These are phyloP conservation scores for Oreochromis aureus DNA, from an alignment of 2,113 vertebrate genomes.

Conservation along the genomic window DNA sequence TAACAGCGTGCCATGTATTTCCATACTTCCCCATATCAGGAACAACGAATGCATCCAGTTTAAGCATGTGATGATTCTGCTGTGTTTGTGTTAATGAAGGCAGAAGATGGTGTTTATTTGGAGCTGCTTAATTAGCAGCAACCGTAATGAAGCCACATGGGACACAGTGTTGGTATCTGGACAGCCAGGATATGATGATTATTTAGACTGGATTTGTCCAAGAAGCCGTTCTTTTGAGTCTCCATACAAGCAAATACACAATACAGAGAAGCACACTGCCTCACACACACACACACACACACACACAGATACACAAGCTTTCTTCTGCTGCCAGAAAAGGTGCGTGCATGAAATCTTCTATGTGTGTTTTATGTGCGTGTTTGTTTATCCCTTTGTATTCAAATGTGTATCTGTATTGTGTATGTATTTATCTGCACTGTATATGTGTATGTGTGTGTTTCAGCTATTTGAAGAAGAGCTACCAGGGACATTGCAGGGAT, in stretches of 20 bases:
- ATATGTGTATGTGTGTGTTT: neutral
- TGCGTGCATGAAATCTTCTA: neutral
- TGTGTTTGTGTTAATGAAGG: conserved; percentile 67
- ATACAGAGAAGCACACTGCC: neutral
- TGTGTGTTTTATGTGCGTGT: neutral
- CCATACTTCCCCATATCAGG: conserved; percentile 11
- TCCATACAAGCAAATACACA: conserved; percentile 2
- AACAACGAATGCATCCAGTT: conserved; percentile 44
- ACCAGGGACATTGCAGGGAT: neutral
- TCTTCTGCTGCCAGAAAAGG: conserved; percentile 39
- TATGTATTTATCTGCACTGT: neutral
- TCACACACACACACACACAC: neutral
- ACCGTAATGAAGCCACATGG: conserved; percentile 71
- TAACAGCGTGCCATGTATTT: conserved; percentile 3
- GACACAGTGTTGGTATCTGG: conserved; percentile 65
- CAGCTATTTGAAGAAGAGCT: conserved; percentile 2
- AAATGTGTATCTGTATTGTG: neutral
- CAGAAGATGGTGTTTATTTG: conserved; percentile 67
- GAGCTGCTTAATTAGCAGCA: conserved; percentile 70
- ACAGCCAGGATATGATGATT: conserved; percentile 62
- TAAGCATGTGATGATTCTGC: conserved; percentile 53
- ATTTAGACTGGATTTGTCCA: conserved; percentile 67
- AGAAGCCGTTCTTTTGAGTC: conserved; percentile 44
- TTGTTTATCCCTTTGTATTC: conserved; percentile 26
- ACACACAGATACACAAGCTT: neutral